Base-by-base conservation (phyloP, 2,113 vertebrate species). In the Bubo scandiacus region DNA sequence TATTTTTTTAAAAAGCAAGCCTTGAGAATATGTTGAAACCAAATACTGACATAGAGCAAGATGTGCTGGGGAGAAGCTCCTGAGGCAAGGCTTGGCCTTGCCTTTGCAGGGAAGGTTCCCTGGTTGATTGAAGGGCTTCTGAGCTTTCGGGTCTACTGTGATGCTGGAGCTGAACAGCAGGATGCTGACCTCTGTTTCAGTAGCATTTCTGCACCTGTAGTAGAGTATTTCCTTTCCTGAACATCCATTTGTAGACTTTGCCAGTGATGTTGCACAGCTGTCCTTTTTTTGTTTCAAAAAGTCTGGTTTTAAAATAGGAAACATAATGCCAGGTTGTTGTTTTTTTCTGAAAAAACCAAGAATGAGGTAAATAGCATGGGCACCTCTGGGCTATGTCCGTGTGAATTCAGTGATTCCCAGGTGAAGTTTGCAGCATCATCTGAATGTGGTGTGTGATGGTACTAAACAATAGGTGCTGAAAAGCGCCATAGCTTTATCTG, bases 161-260 rank as follows among this genome's bases (percentile, higher is more conserved):
- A 2, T 38, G 68, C 45, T 2, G 1, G 54, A 73, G 86, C 68
- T 32, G 42, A 45, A 6, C 0, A 0, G 36, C 49, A 42, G 75
- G 66, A 43, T 61, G 68, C 72, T 0, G 1, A 36, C 20, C 67
- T 77, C 1, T 0, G 15, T 26, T 70, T 49, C 38, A 8, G 5
- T 6, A 74, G 38, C 40, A 15, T 47, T 78, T 29, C 81, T 70
- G 61, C 27, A 21, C 77, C 51, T 78, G 72, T 80, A 74, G 75
- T 30, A 42, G 17, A 32, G 19, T 6, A 5, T 43, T 78, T 83
- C 22, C 59, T 86, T 62, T 25, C 6, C 40, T 85, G 25, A 59
- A 23, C 47, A 42, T 10, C 54, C 36, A 21, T 73, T 34, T 66
- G 51, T 29, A 67, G 45, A 3, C 57, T 81, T 71, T 23, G 16